phyloP scores from a whole-genome alignment of 2,113 vertebrate genomes.

The Gymnobelideus leadbeateri region DNA sequence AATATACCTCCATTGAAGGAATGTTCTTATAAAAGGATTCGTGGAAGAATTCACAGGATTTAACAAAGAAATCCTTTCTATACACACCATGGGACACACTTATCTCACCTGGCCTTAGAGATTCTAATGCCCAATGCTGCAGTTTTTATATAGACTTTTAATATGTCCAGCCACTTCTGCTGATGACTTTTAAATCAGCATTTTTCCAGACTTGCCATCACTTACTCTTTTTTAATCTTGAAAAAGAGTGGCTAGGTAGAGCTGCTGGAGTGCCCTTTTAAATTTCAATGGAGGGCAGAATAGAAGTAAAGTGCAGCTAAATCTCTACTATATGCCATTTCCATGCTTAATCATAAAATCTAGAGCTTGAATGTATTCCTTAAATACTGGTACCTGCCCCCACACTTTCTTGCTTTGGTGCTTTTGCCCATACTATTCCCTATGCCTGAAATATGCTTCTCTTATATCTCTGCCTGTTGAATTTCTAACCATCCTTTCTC shows the following conservation, averaged over 20 bases:
- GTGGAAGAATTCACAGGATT: conserved; percentile 28
- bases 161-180: conserved; percentile 22
- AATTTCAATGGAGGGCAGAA: conserved; percentile 19
- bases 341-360: neutral
- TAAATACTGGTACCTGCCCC: neutral
- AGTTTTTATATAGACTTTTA: conserved; percentile 62
- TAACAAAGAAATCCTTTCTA: conserved; percentile 55
- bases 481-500: neutral
- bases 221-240: neutral
- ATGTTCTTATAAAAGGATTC: conserved; percentile 57
- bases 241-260: neutral
- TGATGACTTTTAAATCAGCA: conserved; percentile 43
- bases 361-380: neutral
- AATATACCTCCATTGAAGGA: conserved; percentile 28
- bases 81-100: conserved; percentile 21
- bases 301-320: conserved; percentile 33
- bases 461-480: neutral
- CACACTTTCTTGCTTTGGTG: neutral
- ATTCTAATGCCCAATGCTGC: conserved; percentile 39
- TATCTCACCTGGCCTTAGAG: conserved; percentile 51
- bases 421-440: neutral
- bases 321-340: neutral
- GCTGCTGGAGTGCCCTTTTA: neutral
- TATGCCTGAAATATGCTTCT: neutral
- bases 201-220: conserved; percentile 12